phyloP scores from a whole-genome alignment of 1,140 invertebrate species.

The Anagrus nilaparvatae region DNA sequence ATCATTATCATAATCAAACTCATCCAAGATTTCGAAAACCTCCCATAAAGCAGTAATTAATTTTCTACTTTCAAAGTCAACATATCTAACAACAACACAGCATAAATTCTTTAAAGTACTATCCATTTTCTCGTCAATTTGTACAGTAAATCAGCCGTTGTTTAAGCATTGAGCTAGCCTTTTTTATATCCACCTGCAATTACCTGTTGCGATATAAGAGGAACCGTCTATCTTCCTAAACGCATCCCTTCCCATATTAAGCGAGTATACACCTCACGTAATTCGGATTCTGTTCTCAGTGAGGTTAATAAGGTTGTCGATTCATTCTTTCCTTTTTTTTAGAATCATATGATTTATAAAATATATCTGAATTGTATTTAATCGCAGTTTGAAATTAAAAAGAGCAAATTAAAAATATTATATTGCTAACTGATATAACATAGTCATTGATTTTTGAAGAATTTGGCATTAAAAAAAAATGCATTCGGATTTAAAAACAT shows the following conservation, averaged over 20 bases:
- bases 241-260: neutral
- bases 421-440: too few relatives aligned
- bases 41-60: neutral
- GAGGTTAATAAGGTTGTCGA: too few relatives aligned
- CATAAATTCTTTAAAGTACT: neutral
- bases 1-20: neutral
- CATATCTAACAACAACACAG: constrained; percentile 15
- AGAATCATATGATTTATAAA: too few relatives aligned
- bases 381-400: too few relatives aligned
- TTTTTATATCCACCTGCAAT: neutral
- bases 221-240: neutral
- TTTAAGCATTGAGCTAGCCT: neutral
- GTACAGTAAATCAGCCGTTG: constrained; percentile 3
- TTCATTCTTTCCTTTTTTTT: too few relatives aligned
- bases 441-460: too few relatives aligned
- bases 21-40: neutral
- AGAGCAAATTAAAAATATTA: too few relatives aligned
- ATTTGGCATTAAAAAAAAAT: too few relatives aligned
- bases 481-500: too few relatives aligned
- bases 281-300: too few relatives aligned
- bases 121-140: constrained; percentile 12
- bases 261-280: neutral
- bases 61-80: neutral
- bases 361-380: too few relatives aligned
- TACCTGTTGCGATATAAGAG: neutral